Base-by-base conservation (phyloP, 2,797 vertebrate species). In the Pantherophis alleghaniensis region DNA sequence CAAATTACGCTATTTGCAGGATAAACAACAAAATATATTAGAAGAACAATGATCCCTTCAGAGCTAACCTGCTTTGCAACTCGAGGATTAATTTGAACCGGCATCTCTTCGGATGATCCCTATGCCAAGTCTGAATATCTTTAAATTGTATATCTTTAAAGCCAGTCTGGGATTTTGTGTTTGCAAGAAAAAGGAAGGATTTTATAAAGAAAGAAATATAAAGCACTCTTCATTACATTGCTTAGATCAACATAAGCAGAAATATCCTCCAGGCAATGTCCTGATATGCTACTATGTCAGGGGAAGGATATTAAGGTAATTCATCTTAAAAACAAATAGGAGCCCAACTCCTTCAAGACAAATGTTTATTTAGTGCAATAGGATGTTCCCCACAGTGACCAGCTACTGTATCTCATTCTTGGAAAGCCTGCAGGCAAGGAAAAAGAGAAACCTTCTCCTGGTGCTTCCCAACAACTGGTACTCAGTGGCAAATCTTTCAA, bases 1-100 rank as follows among this genome's bases (percentile, higher is more conserved):
- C 57, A 86, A 92, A 59, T 4, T 47, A 5, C 94, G 37, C 32
- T 90, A 86, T 92, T 94, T 93, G 94, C n/a, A 89, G 69, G 88
- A 94, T 95, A 95, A 13, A 89, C 63, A 83, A 20, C 66, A 11
- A 24, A 57, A 18, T 94, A 94, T 32, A 14, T 60, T 69, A 87
- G 0, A 7, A 59, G 79, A 92, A 94, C 14, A 94, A 94, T 91
- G 26, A 28, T 92, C 90, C 91, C 59, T 42, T 91, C 24, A 90
- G 91, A 94, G 91, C 56, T 10, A 28, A 32, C 56, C 79, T 37
- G 93, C 94, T 32, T 6, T 88, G 0, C 1, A 74, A 57, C 32
- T 37, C 51, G 47, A 90, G 53, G 51, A 4, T 12, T 37, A 89
- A 88, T 91, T 26, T 90, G 37, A 90, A 90, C 57, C 1, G 79